Evolutionary conservation across 2,797 vertebrate species (phyloP).

Genomic region (Picus viridis): DNA sequence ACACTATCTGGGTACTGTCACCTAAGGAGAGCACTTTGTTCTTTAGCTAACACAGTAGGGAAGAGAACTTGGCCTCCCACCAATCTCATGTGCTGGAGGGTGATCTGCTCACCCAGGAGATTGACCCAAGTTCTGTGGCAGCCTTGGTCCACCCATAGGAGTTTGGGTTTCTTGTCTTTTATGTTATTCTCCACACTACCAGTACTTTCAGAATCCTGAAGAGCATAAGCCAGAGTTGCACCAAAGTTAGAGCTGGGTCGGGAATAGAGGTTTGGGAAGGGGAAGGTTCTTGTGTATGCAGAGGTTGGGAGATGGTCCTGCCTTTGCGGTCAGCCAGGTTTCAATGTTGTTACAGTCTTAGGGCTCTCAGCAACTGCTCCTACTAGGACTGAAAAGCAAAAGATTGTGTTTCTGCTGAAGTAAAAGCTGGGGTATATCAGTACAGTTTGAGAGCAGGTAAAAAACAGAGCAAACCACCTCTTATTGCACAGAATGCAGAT

Average conservation of each 20-base stretch:
- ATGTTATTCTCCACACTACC: too few relatives aligned
- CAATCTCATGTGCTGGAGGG: neutral
- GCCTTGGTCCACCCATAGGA: neutral
- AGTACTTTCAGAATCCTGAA: neutral
- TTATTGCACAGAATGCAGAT: neutral
- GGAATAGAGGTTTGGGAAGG: neutral
- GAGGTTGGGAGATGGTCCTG: neutral
- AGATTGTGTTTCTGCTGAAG: neutral
- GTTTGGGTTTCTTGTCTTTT: neutral
- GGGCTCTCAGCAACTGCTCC: neutral
- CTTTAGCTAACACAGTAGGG: neutral
- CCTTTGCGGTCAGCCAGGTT: neutral
- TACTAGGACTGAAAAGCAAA: neutral
- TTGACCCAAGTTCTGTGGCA: neutral
- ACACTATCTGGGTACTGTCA: neutral
- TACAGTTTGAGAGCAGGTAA: neutral
- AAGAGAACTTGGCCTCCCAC: neutral
- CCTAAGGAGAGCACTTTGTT: neutral
- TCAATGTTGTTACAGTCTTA: neutral
- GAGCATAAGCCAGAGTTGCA: accelerated
- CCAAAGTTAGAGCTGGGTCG: neutral
- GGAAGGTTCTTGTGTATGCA: neutral
- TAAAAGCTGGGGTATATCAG: neutral
- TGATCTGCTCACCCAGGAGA: neutral
- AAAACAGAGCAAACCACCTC: neutral